Evolutionary conservation across 2,113 vertebrate genomes (phyloP), one percentile per base, ranked within the genome.

Genomic region (Rattus norvegicus): DNA sequence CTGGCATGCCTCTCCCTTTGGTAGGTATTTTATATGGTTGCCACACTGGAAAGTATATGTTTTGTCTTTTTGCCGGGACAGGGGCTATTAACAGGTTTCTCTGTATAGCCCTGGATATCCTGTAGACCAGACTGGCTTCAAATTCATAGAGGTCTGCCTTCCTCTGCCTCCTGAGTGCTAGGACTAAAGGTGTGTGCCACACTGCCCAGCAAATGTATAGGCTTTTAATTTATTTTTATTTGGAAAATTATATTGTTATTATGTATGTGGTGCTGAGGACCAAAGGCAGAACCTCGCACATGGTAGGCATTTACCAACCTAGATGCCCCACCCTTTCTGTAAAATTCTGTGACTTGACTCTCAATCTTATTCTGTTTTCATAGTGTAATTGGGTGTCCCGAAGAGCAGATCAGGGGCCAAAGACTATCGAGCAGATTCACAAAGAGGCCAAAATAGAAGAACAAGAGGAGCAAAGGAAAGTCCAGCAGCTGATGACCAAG

Each of bases 361-460:
- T n/a, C 93, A 95, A 95, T 43, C 49, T 93, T n/a, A 26, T 93
- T 90, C 77, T 94, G 9, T 43, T 93, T 89, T 88, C 54, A 24
- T 85, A 99, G 99, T 99, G 99, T 98, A 99, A 99, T 97, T 99
- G 99, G 99, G 98, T 99, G 76, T 99, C 99, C 10, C 98, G 99
- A 97, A 99, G 99, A 98, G 99, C 99, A 54, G 99, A 99, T 97
- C 99, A 99, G 97, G 99, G 99, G 47, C 99, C 99, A 0, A 99
- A 99, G 98, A 99, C 99, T 88, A 99, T 99, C 0, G 99, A 99
- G 98, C 99, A 99, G 98, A 99, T 99, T 98, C 99, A 99, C 97
- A 99, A 99, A 97, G 99, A 99, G 94, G 99, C 99, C 69, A 99
- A 99, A 98, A 99, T 99, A 95, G 99, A 99, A 98, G 99, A 99